phyloP scores from a whole-genome alignment of 2,797 vertebrate genomes.

The Okamejei kenojei region DNA sequence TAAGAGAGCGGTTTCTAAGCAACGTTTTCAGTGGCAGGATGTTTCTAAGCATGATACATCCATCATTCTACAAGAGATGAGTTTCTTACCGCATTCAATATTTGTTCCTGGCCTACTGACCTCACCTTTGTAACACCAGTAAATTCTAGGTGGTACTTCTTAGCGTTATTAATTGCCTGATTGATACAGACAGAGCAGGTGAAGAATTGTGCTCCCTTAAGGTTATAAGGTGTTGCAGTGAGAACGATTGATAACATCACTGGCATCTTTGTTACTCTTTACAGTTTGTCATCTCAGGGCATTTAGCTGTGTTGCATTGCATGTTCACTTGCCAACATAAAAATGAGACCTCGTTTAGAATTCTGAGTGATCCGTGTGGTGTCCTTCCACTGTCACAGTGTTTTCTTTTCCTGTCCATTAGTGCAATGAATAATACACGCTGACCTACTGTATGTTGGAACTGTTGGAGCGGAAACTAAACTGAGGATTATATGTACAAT shows the following conservation, averaged over 20 bases:
- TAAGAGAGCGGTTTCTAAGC: not conserved
- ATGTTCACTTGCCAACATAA: not conserved
- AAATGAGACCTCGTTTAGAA: not conserved
- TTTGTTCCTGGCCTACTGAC: slow-evolving; percentile 7
- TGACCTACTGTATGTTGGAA: not conserved
- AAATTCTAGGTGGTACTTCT: slow-evolving; percentile 17
- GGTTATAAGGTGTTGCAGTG: slow-evolving; percentile 10
- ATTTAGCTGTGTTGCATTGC: not conserved
- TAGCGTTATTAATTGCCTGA: slow-evolving; percentile 22
- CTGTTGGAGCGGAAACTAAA: too few relatives aligned
- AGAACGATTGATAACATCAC: not conserved
- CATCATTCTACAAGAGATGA: not conserved
- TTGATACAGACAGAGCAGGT: not conserved
- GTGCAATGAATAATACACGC: not conserved
- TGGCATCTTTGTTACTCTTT: not conserved
- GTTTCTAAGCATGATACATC: not conserved
- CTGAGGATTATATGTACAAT: not conserved
- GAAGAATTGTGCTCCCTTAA: not conserved
- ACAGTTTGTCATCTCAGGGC: not conserved
- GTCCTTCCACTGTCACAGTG: not conserved
- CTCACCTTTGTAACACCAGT: slow-evolving; percentile 13
- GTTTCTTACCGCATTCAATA: not conserved
- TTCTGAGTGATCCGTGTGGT: not conserved
- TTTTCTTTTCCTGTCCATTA: not conserved
- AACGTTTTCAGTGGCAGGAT: not conserved